Percentiles rank a stretch among this genome's conserved stretches.
These are phyloP conservation scores for Bilobella aurantiaca DNA, from an alignment of 1,140 invertebrate genomes.

Conservation along the genomic window DNA sequence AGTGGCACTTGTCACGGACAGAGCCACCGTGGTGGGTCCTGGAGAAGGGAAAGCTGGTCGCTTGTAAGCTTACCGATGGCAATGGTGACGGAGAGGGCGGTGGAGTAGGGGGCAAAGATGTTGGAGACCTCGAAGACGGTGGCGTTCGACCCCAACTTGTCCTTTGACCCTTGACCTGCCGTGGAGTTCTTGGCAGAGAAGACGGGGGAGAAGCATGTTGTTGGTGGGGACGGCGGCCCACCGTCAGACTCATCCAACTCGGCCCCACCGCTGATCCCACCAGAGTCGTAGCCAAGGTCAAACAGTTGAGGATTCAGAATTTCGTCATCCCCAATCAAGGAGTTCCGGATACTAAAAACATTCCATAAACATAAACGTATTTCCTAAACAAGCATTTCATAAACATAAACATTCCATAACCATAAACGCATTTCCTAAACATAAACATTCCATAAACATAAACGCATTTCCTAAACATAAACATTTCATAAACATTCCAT, in stretches of 20 bases:
- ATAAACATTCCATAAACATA: no score
- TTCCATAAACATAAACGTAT: no score
- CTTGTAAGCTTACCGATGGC: constrained; percentile 72
- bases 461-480: no score
- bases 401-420: no score
- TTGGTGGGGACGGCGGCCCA: constrained; percentile 26
- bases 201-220: constrained; percentile 33
- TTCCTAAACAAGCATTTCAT: no score
- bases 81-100: constrained; percentile 78
- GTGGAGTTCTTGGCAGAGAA: constrained; percentile 13
- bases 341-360: not conserved
- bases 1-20: no score
- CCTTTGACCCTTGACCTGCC: not conserved
- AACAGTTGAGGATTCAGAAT: constrained; percentile 8
- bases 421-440: no score
- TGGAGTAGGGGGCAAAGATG: constrained; percentile 63
- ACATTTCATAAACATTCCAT: no score
- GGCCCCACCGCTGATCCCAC: not conserved
- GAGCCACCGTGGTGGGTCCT: no score
- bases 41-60: no score
- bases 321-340: not conserved
- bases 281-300: not conserved
- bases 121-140: constrained; percentile 13
- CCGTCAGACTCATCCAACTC: not conserved
- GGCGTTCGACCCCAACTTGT: not conserved